These are phyloP conservation scores for Pachypanchax playfairii DNA, from an alignment of 2,113 vertebrate species.

Conservation along the genomic window DNA sequence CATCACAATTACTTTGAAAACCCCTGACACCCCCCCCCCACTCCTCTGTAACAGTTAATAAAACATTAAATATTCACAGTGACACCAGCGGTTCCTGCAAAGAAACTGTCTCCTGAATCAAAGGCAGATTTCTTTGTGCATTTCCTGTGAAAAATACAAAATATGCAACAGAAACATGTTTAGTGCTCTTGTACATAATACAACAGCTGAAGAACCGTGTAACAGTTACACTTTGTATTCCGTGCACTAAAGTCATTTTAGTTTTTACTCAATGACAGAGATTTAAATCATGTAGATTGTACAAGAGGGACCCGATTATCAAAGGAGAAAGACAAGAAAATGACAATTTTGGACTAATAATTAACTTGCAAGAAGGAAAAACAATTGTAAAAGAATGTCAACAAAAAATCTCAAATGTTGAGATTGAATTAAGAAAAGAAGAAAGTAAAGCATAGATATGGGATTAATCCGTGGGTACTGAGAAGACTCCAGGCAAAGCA, in stretches of 20 bases:
- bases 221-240: too few species aligned
- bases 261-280: too few species aligned
- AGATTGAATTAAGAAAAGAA: neutral
- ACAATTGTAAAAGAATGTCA: too few species aligned
- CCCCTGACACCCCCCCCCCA: neutral
- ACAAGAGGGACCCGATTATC: too few species aligned
- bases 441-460: neutral
- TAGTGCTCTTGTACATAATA: neutral
- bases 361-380: too few species aligned
- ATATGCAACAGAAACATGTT: neutral
- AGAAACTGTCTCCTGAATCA: conserved; percentile 39
- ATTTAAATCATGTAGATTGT: too few species aligned
- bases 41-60: conserved; percentile 6
- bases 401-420: neutral
- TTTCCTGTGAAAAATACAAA: neutral
- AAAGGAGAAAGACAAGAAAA: too few species aligned
- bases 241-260: too few species aligned
- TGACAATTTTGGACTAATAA: too few species aligned
- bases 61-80: conserved; percentile 15
- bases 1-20: conserved; percentile 22
- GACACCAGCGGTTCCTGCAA: conserved; percentile 56
- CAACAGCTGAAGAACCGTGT: too few species aligned
- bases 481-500: neutral
- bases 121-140: conserved; percentile 41
- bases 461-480: too few species aligned